Evolutionary conservation across 30 jellyfish, hydroid and myxozoan species (phyloP).

Genomic region (Pelagia noctiluca): DNA sequence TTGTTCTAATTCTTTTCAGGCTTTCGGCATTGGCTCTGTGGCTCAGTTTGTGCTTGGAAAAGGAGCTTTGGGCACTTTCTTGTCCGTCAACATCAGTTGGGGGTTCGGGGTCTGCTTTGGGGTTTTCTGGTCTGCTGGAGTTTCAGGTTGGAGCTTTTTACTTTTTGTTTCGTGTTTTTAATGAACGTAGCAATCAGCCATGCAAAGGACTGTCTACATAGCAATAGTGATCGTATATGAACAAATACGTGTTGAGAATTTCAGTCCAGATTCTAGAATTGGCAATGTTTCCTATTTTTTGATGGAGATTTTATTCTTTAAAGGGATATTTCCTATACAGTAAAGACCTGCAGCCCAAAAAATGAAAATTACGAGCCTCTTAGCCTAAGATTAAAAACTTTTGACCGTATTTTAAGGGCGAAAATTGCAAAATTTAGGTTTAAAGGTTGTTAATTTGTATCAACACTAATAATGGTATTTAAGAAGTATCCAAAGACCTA

Average conservation of each 20-base stretch:
- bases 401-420: too few species aligned
- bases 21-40: constrained; percentile 94
- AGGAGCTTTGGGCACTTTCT: constrained; percentile 70
- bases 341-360: too few species aligned
- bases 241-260: background rate
- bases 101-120: constrained; percentile 94
- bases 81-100: constrained; percentile 93
- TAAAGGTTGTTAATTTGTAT: too few species aligned
- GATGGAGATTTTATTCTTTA: background rate
- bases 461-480: background rate
- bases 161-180: background rate
- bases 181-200: background rate
- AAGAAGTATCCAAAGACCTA: background rate
- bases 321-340: too few species aligned
- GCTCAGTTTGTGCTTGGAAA: constrained; percentile 79
- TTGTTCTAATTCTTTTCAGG: constrained; percentile 50
- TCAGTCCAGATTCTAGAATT: too few species aligned
- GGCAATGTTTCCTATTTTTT: background rate
- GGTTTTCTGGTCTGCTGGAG: constrained; percentile 89
- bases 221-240: background rate
- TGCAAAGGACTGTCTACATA: background rate
- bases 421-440: too few species aligned
- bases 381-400: too few species aligned
- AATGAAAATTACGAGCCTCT: too few species aligned
- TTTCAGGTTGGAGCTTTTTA: constrained; percentile 74